Percentiles rank a stretch among this genome's conserved stretches.
phyloP scores from a whole-genome alignment of 2,113 vertebrate genomes.

The Aegypius monachus region DNA sequence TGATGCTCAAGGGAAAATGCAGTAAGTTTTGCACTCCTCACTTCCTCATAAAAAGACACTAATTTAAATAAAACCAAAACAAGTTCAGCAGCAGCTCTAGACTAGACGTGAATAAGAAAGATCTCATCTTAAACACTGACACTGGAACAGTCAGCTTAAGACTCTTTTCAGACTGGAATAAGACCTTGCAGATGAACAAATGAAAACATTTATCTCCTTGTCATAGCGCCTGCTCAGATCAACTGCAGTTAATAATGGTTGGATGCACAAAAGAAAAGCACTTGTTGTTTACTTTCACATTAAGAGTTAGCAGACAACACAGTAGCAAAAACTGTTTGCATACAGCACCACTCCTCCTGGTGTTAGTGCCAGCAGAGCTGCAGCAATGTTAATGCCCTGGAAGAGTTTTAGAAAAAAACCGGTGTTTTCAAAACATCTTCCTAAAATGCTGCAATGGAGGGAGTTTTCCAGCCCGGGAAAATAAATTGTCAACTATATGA shows the following conservation, averaged over 20 bases:
- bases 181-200: slow-evolving; percentile 6
- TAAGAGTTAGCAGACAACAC: neutral
- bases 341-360: neutral
- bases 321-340: neutral
- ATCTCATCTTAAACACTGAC: neutral
- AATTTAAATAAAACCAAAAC: neutral
- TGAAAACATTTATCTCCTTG: neutral
- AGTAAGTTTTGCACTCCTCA: neutral
- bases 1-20: neutral
- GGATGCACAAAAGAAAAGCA: neutral
- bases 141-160: neutral
- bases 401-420: neutral
- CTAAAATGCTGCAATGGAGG: neutral
- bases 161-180: neutral
- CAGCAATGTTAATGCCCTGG: neutral
- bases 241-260: neutral
- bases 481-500: neutral
- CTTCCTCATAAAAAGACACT: neutral
- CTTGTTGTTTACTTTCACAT: neutral
- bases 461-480: neutral
- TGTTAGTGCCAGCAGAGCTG: neutral
- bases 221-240: neutral
- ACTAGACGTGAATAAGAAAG: neutral
- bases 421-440: neutral
- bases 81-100: neutral